Percentiles rank a stretch among this genome's conserved stretches.
Conservation (phyloP, 2,113 vertebrate genomes). For the Arvicanthis niloticus region DNA sequence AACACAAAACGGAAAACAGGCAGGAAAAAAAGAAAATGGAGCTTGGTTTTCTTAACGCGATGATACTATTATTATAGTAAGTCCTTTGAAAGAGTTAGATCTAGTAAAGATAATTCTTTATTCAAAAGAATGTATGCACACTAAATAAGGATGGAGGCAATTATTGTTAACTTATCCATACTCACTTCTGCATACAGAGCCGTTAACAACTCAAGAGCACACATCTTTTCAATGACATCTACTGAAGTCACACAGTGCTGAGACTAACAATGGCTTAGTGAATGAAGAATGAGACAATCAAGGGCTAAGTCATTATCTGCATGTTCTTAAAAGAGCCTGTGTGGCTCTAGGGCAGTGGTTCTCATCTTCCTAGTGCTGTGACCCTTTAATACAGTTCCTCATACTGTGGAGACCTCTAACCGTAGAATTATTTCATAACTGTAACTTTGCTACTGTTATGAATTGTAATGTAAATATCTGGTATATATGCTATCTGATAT, state of each 20-base stretch:
- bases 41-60: neutral
- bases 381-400: neutral
- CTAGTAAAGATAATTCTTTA: neutral
- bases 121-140: neutral
- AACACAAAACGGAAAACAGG: neutral
- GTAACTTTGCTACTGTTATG: neutral
- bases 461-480: neutral
- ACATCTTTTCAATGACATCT: neutral
- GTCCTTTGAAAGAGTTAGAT: slow-evolving; percentile 19
- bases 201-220: neutral
- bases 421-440: neutral
- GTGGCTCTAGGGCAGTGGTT: neutral
- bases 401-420: neutral
- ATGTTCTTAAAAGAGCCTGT: neutral
- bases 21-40: neutral
- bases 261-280: neutral
- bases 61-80: neutral
- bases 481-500: neutral
- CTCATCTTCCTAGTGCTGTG: neutral
- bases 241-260: neutral
- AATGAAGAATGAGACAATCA: neutral
- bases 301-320: neutral
- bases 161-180: neutral
- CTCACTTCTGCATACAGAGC: neutral
- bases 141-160: neutral